Evolutionary conservation across 2,888 invertebrate species (phyloP).

Genomic region (Portevinia maculata): DNA sequence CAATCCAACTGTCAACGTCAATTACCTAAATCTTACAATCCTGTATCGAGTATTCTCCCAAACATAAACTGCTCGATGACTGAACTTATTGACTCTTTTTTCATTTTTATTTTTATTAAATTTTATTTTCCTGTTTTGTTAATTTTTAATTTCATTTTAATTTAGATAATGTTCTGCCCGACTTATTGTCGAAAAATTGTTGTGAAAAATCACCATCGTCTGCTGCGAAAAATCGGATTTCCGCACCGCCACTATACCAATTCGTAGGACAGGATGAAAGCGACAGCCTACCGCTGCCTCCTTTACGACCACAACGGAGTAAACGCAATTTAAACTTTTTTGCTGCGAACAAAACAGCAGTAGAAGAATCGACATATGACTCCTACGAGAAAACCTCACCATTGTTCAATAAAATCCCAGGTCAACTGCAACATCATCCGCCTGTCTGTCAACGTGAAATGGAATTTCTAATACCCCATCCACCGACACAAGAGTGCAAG

Average conservation of each 20-base stretch:
- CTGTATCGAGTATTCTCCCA: neutral
- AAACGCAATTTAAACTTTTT: conserved; percentile 58
- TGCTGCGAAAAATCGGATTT: conserved; percentile 41
- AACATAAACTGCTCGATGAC: conserved; percentile 4
- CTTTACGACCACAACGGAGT: conserved; percentile 44
- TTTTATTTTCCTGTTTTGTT: conserved; percentile 54
- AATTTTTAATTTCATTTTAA: conserved; percentile 74
- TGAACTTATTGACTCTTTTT: conserved; percentile 38
- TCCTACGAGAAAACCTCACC: conserved; percentile 59
- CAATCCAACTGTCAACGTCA: conserved; percentile 21
- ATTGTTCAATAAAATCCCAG: conserved; percentile 62
- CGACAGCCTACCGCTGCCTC: conserved; percentile 18
- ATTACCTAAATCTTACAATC: conserved; percentile 13
- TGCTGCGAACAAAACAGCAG: conserved; percentile 10
- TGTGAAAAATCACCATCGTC: conserved; percentile 55
- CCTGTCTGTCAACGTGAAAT: conserved; percentile 77
- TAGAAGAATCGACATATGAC: conserved; percentile 38
- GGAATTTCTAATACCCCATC: conserved; percentile 81
- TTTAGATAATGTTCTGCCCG: conserved; percentile 76
- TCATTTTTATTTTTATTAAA: conserved; percentile 29
- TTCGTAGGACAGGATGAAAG: conserved; percentile 42
- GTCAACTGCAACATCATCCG: conserved; percentile 59
- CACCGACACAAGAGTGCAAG: conserved; percentile 70
- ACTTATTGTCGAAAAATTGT: conserved; percentile 72
- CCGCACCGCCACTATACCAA: conserved; percentile 46